A percentile compares a stretch with the other conserved stretches of the same genome.
phyloP scores from a whole-genome alignment of 1,140 invertebrate genomes.

The Acromyrmex charruanus region DNA sequence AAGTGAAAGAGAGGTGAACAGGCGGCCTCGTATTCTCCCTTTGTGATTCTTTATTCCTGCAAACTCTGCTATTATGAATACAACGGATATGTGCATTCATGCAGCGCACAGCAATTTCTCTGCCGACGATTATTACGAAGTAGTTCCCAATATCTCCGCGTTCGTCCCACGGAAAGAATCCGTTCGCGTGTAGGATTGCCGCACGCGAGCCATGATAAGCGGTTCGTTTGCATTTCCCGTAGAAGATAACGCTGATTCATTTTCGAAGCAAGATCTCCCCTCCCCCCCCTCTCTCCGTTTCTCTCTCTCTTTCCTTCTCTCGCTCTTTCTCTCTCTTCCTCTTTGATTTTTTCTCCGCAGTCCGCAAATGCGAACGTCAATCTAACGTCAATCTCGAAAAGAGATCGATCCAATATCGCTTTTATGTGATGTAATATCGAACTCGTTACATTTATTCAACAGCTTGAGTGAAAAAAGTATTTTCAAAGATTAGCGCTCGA shows the following conservation, averaged over 20 bases:
- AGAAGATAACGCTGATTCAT: conserved; percentile 57
- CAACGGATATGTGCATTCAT: conserved; percentile 36
- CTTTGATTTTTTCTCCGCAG: background rate
- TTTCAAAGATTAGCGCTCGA: conserved; percentile 3
- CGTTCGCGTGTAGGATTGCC: conserved; percentile 44
- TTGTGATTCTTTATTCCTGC: conserved; percentile 16
- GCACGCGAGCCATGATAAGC: conserved; percentile 50
- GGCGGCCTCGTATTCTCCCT: background rate
- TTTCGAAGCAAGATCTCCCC: conserved; percentile 18
- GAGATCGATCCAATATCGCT: conserved; percentile 16
- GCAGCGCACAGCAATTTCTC: conserved; percentile 19
- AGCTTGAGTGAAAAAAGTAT: background rate
- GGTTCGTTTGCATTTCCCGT: conserved; percentile 51
- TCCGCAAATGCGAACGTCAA: conserved; percentile 12
- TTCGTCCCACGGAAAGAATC: conserved; percentile 36
- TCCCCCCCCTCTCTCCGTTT: background rate
- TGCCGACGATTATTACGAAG: conserved; percentile 46
- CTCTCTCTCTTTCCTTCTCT: too few species aligned
- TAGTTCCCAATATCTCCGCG: conserved; percentile 43
- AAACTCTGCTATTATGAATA: conserved; percentile 41
- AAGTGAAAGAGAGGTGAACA: background rate
- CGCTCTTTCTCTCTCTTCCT: background rate
- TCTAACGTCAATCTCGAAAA: conserved; percentile 10
- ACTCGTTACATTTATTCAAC: conserved; percentile 19
- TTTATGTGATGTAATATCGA: background rate